These are phyloP conservation scores for Toxotes jaculatrix DNA, from an alignment of 2,113 vertebrate species.

Conservation along the genomic window DNA sequence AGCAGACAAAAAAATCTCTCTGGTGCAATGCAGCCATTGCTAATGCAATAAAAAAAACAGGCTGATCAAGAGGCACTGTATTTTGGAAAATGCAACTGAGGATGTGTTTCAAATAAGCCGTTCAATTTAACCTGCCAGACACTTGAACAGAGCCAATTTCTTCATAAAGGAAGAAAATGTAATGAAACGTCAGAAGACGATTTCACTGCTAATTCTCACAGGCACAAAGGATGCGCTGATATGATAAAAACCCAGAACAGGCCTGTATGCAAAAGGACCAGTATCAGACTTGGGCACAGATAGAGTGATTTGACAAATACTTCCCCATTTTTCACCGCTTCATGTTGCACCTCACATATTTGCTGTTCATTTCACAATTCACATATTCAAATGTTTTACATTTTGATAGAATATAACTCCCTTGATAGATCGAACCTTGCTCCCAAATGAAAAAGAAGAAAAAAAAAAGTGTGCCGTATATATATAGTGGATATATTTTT, in stretches of 20 bases:
- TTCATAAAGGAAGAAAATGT: constrained; percentile 44
- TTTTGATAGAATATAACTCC: constrained; percentile 75
- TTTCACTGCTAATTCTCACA: constrained; percentile 57
- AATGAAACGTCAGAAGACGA: constrained; percentile 65
- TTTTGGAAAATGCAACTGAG: constrained; percentile 35
- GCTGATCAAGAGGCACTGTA: constrained; percentile 45
- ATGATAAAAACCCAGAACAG: constrained; percentile 49
- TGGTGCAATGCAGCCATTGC: constrained; percentile 61
- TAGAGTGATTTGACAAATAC: constrained; percentile 64
- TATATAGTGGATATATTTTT: constrained; percentile 52
- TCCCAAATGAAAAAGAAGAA: constrained; percentile 27
- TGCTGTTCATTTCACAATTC: constrained; percentile 59
- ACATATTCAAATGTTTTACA: constrained; percentile 69
- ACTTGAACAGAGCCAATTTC: constrained; percentile 40
- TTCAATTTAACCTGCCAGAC: constrained; percentile 54
- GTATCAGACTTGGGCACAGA: constrained; percentile 65
- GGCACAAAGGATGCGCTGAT: constrained; percentile 42
- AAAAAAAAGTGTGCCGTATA: background rate
- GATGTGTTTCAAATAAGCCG: constrained; percentile 39
- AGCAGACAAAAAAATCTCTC: background rate
- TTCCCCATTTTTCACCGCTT: constrained; percentile 33
- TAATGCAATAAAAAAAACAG: constrained; percentile 42
- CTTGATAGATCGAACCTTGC: constrained; percentile 56
- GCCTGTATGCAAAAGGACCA: constrained; percentile 47
- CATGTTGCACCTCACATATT: constrained; percentile 41